Conservation (phyloP, 2,113 vertebrate genomes). For the Bufo bufo region DNA sequence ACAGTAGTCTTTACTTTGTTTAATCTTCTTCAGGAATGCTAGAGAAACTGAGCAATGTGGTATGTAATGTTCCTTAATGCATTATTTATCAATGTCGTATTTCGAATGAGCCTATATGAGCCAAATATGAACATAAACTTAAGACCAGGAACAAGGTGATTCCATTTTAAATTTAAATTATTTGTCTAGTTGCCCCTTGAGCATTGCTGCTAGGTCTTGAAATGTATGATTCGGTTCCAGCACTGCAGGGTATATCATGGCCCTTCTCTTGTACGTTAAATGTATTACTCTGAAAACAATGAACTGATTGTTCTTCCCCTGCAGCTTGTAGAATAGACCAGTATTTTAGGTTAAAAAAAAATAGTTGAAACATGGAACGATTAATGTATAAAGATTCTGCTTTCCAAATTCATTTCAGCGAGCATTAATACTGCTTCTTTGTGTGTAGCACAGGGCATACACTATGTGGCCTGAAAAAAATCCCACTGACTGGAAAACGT, state of each 20-base stretch:
- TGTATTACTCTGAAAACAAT: conserved; percentile 38
- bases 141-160: conserved; percentile 18
- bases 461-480: conserved; percentile 32
- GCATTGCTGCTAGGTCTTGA: conserved; percentile 13
- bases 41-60: background rate
- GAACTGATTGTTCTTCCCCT: conserved; percentile 33
- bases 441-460: conserved; percentile 35
- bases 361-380: conserved; percentile 12
- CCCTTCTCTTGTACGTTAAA: conserved; percentile 25
- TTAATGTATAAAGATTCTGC: conserved; percentile 39
- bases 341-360: conserved; percentile 53
- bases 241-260: conserved; percentile 45
- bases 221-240: conserved; percentile 40
- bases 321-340: conserved; percentile 23
- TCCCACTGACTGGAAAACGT: conserved; percentile 42
- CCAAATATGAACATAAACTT: conserved; percentile 21
- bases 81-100: conserved; percentile 15
- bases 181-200: conserved; percentile 32
- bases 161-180: conserved; percentile 51
- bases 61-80: conserved; percentile 14
- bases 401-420: conserved; percentile 37
- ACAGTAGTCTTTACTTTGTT: too few relatives aligned
- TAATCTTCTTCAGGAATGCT: background rate
- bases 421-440: conserved; percentile 44
- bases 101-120: background rate